phyloP scores from a whole-genome alignment of 2,113 vertebrate species.

The Crotalus viridis region DNA sequence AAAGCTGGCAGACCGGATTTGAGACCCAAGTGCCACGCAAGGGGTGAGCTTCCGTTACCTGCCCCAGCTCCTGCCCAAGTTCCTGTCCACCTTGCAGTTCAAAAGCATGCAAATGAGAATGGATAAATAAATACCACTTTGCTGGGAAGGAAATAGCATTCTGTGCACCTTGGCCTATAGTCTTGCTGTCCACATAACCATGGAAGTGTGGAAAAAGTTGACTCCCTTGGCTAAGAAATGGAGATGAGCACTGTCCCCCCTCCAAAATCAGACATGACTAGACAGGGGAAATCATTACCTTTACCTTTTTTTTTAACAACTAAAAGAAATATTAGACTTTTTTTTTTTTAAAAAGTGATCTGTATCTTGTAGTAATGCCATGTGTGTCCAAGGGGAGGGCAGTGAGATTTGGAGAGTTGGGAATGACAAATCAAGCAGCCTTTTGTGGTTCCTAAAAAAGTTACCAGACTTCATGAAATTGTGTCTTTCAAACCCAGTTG shows the following conservation, averaged over 20 bases:
- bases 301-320: background rate
- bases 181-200: background rate
- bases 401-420: background rate
- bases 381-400: background rate
- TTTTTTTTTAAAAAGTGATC: background rate
- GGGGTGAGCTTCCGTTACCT: background rate
- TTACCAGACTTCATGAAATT: background rate
- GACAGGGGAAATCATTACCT: background rate
- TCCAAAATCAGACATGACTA: background rate
- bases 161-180: background rate
- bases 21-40: background rate
- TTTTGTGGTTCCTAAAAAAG: background rate
- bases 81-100: background rate
- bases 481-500: background rate
- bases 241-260: background rate
- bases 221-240: background rate
- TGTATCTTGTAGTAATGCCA: background rate
- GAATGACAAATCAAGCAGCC: background rate
- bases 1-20: background rate
- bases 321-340: background rate
- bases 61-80: background rate
- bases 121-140: background rate
- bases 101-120: background rate
- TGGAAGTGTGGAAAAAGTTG: background rate
- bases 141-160: background rate